Evolutionary conservation across 1,140 invertebrate genomes (phyloP).

Genomic region (Pectinophora gossypiella): DNA sequence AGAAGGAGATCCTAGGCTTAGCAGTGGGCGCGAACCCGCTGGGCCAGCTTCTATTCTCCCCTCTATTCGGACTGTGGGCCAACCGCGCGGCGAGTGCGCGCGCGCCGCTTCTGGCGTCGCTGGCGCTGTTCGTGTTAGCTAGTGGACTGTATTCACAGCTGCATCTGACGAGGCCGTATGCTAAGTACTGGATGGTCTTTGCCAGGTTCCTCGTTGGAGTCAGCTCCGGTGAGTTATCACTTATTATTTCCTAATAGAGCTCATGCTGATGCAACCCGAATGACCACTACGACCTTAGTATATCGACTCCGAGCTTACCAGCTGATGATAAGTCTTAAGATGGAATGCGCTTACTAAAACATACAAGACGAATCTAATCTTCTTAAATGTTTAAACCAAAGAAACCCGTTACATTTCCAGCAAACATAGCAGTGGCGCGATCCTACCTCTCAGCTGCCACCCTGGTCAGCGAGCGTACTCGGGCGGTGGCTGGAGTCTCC

Average conservation of each 20-base stretch:
- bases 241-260: too few relatives aligned
- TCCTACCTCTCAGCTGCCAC: conserved; percentile 93
- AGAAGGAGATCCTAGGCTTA: conserved; percentile 89
- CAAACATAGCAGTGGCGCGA: conserved; percentile 90
- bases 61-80: conserved; percentile 90
- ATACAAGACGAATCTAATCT: too few relatives aligned
- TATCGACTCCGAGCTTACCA: too few relatives aligned
- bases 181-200: conserved; percentile 84
- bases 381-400: too few relatives aligned
- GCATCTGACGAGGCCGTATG: conserved; percentile 77
- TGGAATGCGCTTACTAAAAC: too few relatives aligned
- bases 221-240: conserved; percentile 88
- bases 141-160: conserved; percentile 88
- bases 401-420: too few relatives aligned
- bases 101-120: conserved; percentile 82
- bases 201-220: conserved; percentile 90
- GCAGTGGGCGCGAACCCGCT: conserved; percentile 92
- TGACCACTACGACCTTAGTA: too few relatives aligned
- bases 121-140: conserved; percentile 85
- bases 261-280: too few relatives aligned
- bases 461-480: conserved; percentile 85
- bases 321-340: too few relatives aligned
- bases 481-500: conserved; percentile 89
- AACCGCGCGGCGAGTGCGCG: conserved; percentile 84
- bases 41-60: conserved; percentile 92